phyloP scores from a whole-genome alignment of 1,140 invertebrate genomes.

The Maconellicoccus hirsutus region DNA sequence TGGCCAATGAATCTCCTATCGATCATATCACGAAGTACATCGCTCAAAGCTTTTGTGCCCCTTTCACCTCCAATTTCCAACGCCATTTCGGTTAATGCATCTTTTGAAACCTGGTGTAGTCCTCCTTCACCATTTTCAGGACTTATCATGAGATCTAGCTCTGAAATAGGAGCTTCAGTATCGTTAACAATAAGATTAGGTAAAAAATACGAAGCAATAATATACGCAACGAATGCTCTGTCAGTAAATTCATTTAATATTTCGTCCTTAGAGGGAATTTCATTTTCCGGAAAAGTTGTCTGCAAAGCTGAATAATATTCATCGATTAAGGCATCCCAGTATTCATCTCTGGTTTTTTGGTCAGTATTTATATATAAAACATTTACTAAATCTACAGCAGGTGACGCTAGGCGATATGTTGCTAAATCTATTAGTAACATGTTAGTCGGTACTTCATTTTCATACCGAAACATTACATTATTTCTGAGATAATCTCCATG shows the following conservation, averaged over 20 bases:
- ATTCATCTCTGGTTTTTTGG: slow-evolving; percentile 25
- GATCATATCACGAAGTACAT: neutral
- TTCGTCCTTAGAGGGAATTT: neutral
- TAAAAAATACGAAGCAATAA: neutral
- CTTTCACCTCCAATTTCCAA: neutral
- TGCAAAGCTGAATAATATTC: slow-evolving; percentile 31
- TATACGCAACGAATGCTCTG: neutral
- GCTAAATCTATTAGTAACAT: slow-evolving; percentile 37
- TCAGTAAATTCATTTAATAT: neutral
- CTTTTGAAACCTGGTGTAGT: too few relatives aligned
- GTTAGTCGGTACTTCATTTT: slow-evolving; percentile 24
- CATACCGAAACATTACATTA: slow-evolving; percentile 32
- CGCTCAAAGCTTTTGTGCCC: neutral
- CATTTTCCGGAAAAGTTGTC: neutral
- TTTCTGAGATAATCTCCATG: slow-evolving; percentile 37
- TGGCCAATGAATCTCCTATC: neutral
- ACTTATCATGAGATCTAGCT: too few relatives aligned
- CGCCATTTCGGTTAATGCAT: too few relatives aligned
- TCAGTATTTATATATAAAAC: slow-evolving; percentile 35
- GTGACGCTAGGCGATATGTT: slow-evolving; percentile 32
- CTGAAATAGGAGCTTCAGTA: too few relatives aligned
- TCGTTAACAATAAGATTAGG: neutral
- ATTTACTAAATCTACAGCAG: slow-evolving; percentile 35
- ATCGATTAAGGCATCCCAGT: slow-evolving; percentile 31
- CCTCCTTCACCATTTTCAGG: too few relatives aligned